These are phyloP conservation scores for Labeo calbasu DNA, from an alignment of 2,797 vertebrate species.

Conservation along the genomic window DNA sequence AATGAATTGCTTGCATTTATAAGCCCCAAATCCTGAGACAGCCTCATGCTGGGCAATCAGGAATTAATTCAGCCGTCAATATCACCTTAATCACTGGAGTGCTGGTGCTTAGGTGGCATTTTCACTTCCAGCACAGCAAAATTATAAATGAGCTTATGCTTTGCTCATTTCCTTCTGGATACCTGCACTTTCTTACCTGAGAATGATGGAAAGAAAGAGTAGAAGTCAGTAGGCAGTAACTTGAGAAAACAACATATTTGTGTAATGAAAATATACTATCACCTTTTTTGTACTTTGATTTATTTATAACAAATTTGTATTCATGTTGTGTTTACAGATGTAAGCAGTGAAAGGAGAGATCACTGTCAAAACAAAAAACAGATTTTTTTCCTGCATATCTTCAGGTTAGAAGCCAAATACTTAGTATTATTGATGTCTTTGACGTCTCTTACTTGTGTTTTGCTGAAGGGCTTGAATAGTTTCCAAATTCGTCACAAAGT, in stretches of 20 bases:
- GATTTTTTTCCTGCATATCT: neutral
- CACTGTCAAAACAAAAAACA: neutral
- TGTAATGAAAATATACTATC: neutral
- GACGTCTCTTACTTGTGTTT: slow-evolving; percentile 6
- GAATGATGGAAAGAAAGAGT: neutral
- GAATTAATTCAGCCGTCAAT: slow-evolving; percentile 73
- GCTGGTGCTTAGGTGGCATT: slow-evolving; percentile 58
- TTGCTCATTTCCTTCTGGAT: slow-evolving; percentile 21
- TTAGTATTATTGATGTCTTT: neutral
- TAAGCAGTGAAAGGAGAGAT: neutral
- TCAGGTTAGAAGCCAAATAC: slow-evolving; percentile 28
- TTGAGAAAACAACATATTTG: neutral
- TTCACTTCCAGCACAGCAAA: slow-evolving; percentile 51
- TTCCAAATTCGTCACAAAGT: slow-evolving; percentile 31
- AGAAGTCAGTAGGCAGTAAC: neutral
- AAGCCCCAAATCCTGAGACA: slow-evolving; percentile 56
- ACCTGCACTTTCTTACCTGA: slow-evolving; percentile 29
- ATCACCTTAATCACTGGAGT: slow-evolving; percentile 69
- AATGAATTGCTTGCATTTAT: slow-evolving; percentile 66
- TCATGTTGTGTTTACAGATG: neutral
- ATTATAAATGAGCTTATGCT: slow-evolving; percentile 57
- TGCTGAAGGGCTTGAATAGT: slow-evolving; percentile 25
- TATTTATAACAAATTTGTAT: slow-evolving; percentile 16
- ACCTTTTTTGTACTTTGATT: neutral
- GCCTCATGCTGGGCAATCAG: slow-evolving; percentile 65